Evolutionary conservation across 2,888 invertebrate genomes (phyloP), one percentile per base, ranked within the genome.

Genomic region (Euzetes globulus): DNA sequence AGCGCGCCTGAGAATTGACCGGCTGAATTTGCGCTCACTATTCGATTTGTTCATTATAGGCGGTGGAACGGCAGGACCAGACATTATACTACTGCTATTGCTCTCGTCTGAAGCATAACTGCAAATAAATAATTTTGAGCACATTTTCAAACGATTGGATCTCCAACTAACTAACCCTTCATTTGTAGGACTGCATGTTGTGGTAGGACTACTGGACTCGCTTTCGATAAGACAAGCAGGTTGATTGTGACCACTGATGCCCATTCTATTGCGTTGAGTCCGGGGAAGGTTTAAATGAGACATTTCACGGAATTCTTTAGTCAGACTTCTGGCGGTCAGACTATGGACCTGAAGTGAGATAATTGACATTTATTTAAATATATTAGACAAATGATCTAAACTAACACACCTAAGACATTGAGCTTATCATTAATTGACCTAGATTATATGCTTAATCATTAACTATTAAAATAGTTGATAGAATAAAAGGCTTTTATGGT

Each of bases 311-410:
- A 91, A 89, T 82, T 90, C 88, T 79, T 86, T 88, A 4, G 91
- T 89, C 75, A 91, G 86, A 80, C 90, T 91, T 78, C 91, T 86
- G 9, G 91, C 91, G 47, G 91, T 91, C 77, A 91, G 83, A 82
- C 91, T 91, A 83, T 91, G 90, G 75, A 88, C 85, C 82, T 86
- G 84, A n/a, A n/a, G n/a, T n/a, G n/a, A n/a, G n/a, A n/a, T n/a
- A n/a, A n/a, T n/a, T n/a, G 13, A 6, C 55, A 58, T 4, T 58
- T 25, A 7, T 25, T 58, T 1, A 13, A 15, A 58, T n/a, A 6
- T 3, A 47, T 11, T 47, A 47, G n/a, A n/a, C 3, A n/a, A n/a
- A n/a, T n/a, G n/a, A n/a, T 19, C n/a, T 50, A n/a, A 50, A 50
- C 6, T 50, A 50, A 50, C 2, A 50, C 50, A n/a, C 50, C 4